Base-by-base conservation (phyloP, 2,797 vertebrate genomes). In the Siniperca undulata region DNA sequence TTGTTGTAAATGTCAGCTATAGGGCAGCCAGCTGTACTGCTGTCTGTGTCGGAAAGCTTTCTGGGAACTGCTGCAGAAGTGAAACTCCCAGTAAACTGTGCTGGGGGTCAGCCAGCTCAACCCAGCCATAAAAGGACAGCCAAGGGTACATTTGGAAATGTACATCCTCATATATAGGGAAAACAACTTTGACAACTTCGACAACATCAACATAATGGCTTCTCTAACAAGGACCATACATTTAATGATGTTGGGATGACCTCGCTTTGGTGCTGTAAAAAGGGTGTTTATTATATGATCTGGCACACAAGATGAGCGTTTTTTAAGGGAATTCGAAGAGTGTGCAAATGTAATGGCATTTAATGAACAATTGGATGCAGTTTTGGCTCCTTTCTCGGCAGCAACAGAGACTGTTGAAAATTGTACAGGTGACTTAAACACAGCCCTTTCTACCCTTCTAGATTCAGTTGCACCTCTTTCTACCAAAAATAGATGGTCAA, bases 51-150 rank as follows among this genome's bases (percentile, higher is more conserved):
- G 5, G 75, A 69, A 77, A 81, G 82, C 60, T 78, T 91, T 93
- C 90, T 61, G 75, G 84, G 89, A 91, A 91, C 30, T 42, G 34
- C 76, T 89, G 82, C 85, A 85, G 90, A 94, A 94, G 91, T 93
- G 92, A 93, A 93, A 94, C 91, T 92, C 78, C 70, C 70, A 88
- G 74, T 75, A 72, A 93, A 86, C 64, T 89, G 85, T 91, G 89
- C 64, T 77, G 84, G 81, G 86, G 92, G 85, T 93, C 90, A 86
- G 78, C 59, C 71, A 87, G 79, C 82, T 75, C 44, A 65, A 78
- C 40, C 64, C 80, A 84, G 84, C 85, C 80, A 75, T 77, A 73
- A 82, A 79, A 92, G 89, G 85, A 92, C 87, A 91, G 83, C 70
- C 71, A 66, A 73, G 70, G 40, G 79, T 70, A 53, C 69, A 36